phyloP scores from a whole-genome alignment of 2,888 invertebrate species.

The Drosophila kuntzei region DNA sequence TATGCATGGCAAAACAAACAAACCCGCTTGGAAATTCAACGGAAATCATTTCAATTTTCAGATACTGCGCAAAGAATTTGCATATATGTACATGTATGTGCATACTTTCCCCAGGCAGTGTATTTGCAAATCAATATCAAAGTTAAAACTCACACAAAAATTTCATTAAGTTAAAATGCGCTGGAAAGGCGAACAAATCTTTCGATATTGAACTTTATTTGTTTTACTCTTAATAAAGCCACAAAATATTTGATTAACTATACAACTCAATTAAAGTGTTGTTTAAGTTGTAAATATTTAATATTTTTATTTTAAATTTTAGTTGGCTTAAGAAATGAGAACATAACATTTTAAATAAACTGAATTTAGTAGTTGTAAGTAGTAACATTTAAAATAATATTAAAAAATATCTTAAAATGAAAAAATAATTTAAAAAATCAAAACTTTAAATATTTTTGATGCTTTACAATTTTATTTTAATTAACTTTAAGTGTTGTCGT shows the following conservation, averaged over 20 bases:
- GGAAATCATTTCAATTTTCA: slow-evolving; percentile 76
- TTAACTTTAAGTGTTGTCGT: too few relatives aligned
- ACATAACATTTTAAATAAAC: too few relatives aligned
- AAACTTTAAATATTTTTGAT: not conserved
- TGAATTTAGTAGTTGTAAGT: too few relatives aligned
- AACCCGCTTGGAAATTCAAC: slow-evolving; percentile 62
- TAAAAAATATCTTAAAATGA: too few relatives aligned
- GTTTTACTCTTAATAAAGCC: not conserved
- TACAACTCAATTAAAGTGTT: not conserved
- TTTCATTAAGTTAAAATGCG: slow-evolving; percentile 59
- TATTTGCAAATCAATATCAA: slow-evolving; percentile 58
- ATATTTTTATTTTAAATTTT: too few relatives aligned
- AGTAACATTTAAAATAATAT: too few relatives aligned
- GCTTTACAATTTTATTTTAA: not conserved
- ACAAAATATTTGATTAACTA: slow-evolving; percentile 4
- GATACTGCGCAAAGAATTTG: slow-evolving; percentile 54
- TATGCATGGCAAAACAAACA: slow-evolving; percentile 71
- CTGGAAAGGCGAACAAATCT: slow-evolving; percentile 13
- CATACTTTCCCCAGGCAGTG: slow-evolving; percentile 1
- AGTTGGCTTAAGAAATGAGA: too few relatives aligned
- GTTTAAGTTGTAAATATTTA: too few relatives aligned
- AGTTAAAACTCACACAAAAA: slow-evolving; percentile 53
- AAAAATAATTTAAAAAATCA: too few relatives aligned
- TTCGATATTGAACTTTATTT: slow-evolving; percentile 5
- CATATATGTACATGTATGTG: slow-evolving; percentile 36